Percentiles rank a stretch among this genome's conserved stretches.
Evolutionary conservation across 2,113 vertebrate genomes (phyloP).

Genomic region (Muscicapa adusta): DNA sequence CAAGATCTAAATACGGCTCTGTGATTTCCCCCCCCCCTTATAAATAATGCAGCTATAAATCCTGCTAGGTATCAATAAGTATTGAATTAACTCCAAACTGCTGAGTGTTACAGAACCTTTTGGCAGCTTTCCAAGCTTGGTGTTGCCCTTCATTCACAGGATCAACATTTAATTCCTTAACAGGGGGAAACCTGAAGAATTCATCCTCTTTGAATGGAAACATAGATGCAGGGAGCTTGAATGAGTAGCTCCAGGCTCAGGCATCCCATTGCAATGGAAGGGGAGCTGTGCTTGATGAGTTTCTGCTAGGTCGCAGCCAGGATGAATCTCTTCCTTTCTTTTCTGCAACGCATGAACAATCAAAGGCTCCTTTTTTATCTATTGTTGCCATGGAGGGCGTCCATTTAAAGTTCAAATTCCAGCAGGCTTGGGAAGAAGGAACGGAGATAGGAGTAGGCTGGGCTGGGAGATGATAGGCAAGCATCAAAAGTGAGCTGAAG

Average conservation of each 20-base stretch:
- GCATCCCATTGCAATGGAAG: slow-evolving; percentile 47
- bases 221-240: slow-evolving; percentile 40
- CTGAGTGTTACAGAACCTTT: slow-evolving; percentile 23
- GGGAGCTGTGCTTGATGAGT: slow-evolving; percentile 53
- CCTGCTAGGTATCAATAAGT: slow-evolving; percentile 33
- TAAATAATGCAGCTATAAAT: slow-evolving; percentile 63
- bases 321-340: slow-evolving; percentile 70
- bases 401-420: slow-evolving; percentile 76
- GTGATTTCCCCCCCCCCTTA: background rate
- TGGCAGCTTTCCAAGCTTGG: slow-evolving; percentile 51
- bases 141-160: slow-evolving; percentile 55
- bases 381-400: slow-evolving; percentile 65
- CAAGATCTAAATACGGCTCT: slow-evolving; percentile 28
- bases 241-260: slow-evolving; percentile 59
- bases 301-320: slow-evolving; percentile 61
- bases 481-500: slow-evolving; percentile 69
- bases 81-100: slow-evolving; percentile 41
- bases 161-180: slow-evolving; percentile 60
- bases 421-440: slow-evolving; percentile 70
- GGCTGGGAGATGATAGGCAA: slow-evolving; percentile 68
- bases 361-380: slow-evolving; percentile 74
- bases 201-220: slow-evolving; percentile 60
- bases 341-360: slow-evolving; percentile 68
- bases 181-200: slow-evolving; percentile 60
- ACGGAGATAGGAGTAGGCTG: slow-evolving; percentile 65